Conservation (phyloP, 2,797 vertebrate species). For the Scarus forsteni region DNA sequence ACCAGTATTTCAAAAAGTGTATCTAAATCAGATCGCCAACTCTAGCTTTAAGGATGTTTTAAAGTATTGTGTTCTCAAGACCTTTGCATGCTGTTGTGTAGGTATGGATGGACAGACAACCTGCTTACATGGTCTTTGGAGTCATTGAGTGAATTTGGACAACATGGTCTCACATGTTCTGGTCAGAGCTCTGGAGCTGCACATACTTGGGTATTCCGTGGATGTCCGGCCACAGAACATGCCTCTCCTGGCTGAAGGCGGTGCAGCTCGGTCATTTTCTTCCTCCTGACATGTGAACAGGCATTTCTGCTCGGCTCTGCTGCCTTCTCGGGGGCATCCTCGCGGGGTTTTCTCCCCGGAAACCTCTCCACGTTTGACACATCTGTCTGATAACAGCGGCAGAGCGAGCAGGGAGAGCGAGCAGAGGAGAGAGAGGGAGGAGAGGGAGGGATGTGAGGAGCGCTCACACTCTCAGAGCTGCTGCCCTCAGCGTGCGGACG, state of each 20-base stretch:
- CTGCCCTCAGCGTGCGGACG: constrained; percentile 52
- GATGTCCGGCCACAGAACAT: background rate
- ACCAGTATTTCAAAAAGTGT: too few relatives aligned
- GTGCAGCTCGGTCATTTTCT: background rate
- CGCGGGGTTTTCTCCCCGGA: background rate
- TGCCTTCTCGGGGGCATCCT: background rate
- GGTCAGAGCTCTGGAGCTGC: background rate
- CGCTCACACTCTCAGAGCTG: constrained; percentile 25
- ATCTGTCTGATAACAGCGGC: constrained; percentile 27
- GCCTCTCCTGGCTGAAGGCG: background rate
- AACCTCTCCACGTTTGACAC: constrained; percentile 25
- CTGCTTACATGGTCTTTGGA: too few relatives aligned
- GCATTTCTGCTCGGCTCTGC: background rate
- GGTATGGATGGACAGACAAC: too few relatives aligned
- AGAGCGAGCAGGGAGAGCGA: constrained; percentile 46
- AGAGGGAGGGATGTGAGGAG: constrained; percentile 44
- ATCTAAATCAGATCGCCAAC: too few relatives aligned
- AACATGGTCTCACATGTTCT: too few relatives aligned
- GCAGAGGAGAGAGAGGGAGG: constrained; percentile 34
- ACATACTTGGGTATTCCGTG: background rate
- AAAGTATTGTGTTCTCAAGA: too few relatives aligned
- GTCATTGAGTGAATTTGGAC: too few relatives aligned
- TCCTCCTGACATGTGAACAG: background rate
- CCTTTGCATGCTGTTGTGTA: too few relatives aligned
- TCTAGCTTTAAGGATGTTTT: too few relatives aligned